Evolutionary conservation across 1,140 invertebrate genomes (phyloP), one percentile per base, ranked within the genome.

Genomic region (Orussus abietinus): DNA sequence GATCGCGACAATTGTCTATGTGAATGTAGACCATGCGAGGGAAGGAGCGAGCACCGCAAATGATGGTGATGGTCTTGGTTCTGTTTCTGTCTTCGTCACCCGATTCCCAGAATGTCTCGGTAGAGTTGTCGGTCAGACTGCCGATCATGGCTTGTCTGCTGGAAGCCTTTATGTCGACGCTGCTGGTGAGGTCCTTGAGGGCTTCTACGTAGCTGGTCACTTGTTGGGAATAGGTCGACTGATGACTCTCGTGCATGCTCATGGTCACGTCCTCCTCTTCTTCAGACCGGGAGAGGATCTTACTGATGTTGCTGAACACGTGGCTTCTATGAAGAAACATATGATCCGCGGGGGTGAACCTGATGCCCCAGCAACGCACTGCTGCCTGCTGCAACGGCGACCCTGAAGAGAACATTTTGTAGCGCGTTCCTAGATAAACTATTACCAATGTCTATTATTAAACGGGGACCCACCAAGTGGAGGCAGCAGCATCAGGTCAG

Each of bases 91-190:
- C 94, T 62, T 98, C 95, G 55, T 98, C 95, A 3, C 94, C 94
- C 43, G 92, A 96, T 73, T 99, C 96, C 96, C 96, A 99, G 69
- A 98, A 99, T 0, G 96, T 98, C 72, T 99, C 96, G 0, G 93
- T 97, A 1, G 91, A 94, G 53, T 86, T 88, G 66, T 98, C 96
- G 0, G 84, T 90, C 5, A 99, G 76, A 59, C 92, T 93, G 2
- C 83, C 85, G 13, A 93, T 83, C 91, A 98, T 95, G 2, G 92
- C 92, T 55, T 88, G 88, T 2, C 94, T 78, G 52, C 92, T 96
- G 0, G 93, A 97, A 0, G 91, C 88, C 49, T 88, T 89, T 2
- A 96, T 81, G 37, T 93, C 88, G 9, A 88, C 77, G 29, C 75
- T 73, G 1, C 76, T 57, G 0, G 90, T 93, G 21, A 96, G 70